Conservation (phyloP, 2,797 vertebrate genomes). For the Scyliorhinus canicula region DNA sequence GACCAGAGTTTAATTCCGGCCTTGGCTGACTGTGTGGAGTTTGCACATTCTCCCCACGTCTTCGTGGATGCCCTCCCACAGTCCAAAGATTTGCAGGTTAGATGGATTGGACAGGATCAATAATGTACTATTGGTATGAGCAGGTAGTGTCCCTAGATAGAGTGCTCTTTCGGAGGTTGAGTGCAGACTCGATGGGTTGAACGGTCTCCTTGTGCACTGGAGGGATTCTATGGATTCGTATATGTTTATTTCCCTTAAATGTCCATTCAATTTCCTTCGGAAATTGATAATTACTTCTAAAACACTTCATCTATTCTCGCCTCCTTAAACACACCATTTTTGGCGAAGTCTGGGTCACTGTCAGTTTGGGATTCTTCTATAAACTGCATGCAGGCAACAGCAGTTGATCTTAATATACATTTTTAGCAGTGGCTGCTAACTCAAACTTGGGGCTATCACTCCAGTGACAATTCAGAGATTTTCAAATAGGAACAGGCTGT, state of each 20-base stretch:
- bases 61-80: too few species aligned
- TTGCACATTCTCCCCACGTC: too few species aligned
- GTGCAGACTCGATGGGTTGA: too few species aligned
- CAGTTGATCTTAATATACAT: not conserved
- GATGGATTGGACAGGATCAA: too few species aligned
- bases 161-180: too few species aligned
- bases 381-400: not conserved
- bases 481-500: not conserved
- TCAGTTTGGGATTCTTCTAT: not conserved
- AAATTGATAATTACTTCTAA: not conserved
- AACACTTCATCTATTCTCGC: not conserved
- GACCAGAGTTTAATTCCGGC: too few species aligned
- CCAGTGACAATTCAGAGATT: not conserved
- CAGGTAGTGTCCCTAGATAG: too few species aligned
- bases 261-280: not conserved
- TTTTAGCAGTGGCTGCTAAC: not conserved
- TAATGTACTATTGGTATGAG: too few species aligned
- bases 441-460: not conserved
- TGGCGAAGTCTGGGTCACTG: not conserved
- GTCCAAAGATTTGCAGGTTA: too few species aligned
- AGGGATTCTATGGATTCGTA: too few species aligned
- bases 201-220: too few species aligned
- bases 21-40: too few species aligned
- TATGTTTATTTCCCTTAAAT: not conserved
- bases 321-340: not conserved